phyloP scores from a whole-genome alignment of 2,797 vertebrate species.

The Dendrocincla tyrannina region DNA sequence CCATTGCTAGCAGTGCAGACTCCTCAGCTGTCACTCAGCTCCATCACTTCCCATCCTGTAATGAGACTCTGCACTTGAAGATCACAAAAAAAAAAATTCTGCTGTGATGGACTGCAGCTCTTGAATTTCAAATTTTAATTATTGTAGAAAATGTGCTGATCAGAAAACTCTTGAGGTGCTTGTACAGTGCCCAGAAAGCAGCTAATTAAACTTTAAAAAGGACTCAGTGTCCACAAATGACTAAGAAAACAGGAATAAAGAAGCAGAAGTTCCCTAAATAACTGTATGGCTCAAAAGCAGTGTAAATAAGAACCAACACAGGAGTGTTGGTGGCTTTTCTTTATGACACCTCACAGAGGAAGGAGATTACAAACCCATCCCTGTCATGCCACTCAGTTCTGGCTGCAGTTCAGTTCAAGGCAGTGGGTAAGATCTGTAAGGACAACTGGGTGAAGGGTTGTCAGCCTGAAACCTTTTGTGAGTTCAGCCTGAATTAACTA shows the following conservation, averaged over 20 bases:
- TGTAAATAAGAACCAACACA: not conserved
- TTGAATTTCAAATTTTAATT: not conserved
- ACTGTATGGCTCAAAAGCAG: not conserved
- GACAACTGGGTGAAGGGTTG: not conserved
- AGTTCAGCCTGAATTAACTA: not conserved
- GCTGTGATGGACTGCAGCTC: not conserved
- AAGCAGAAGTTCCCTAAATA: not conserved
- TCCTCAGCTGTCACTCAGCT: not conserved
- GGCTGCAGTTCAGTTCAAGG: not conserved
- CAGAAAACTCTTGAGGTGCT: not conserved
- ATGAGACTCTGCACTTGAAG: not conserved
- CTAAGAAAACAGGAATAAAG: not conserved
- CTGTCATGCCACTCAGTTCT: not conserved
- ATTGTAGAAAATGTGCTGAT: not conserved
- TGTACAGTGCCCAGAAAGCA: not conserved
- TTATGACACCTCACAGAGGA: not conserved
- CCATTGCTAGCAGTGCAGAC: not conserved
- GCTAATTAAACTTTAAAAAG: not conserved
- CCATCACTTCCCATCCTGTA: not conserved
- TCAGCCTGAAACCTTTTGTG: fast-evolving
- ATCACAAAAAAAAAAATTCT: not conserved
- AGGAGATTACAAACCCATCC: not conserved
- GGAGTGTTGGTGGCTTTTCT: not conserved
- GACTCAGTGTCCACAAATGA: not conserved
- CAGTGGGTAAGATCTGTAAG: not conserved